Evolutionary conservation across 1,140 invertebrate genomes (phyloP), one percentile per base, ranked within the genome.

Genomic region (Vollenhovia emeryi): DNA sequence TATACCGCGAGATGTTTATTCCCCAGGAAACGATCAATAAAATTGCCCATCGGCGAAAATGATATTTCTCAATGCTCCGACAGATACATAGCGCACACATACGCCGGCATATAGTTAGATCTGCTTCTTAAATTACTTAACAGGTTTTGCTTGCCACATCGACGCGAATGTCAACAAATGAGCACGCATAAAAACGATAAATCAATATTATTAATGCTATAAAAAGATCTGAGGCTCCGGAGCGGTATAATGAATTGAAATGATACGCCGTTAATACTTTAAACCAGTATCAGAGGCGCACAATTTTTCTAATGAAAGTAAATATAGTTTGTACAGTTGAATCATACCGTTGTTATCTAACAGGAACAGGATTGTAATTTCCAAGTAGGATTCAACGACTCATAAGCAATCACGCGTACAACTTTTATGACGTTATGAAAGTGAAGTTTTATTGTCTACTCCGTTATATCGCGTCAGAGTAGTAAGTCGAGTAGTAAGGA

Each of bases 381-480:
- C 24, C 24, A 66, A 24, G 27, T 50, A 78, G 24, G 21, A 79
- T 68, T 55, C 13, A 40, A 79, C 43, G 27, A 50, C 0, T 27
- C 60, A 6, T 7, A 36, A 13, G 18, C 48, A 24, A 30, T 55
- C 33, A 57, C 59, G 27, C n/a, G 66, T 21, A 13, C 3, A 43
- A 80, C 27, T 82, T 71, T 82, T 57, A 80, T 30, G 21, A 52
- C 11, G 27, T 59, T 82, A 82, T 30, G 66, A 82, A 82, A 82
- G 50, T 43, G 36, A 57, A 43, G 18, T 55, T 82, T 82, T 73
- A 71, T 30, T 73, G 24, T 71, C 27, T 30, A 43, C 27, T 80
- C 62, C 62, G 45, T 82, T 82, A 82, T 11, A 73, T 73, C 15
- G n/a, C 27, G 50, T 50, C 21, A 50, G n/a, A n/a, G n/a, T n/a